Base-by-base conservation (phyloP, 2,797 vertebrate species). In the Tachyglossus aculeatus region DNA sequence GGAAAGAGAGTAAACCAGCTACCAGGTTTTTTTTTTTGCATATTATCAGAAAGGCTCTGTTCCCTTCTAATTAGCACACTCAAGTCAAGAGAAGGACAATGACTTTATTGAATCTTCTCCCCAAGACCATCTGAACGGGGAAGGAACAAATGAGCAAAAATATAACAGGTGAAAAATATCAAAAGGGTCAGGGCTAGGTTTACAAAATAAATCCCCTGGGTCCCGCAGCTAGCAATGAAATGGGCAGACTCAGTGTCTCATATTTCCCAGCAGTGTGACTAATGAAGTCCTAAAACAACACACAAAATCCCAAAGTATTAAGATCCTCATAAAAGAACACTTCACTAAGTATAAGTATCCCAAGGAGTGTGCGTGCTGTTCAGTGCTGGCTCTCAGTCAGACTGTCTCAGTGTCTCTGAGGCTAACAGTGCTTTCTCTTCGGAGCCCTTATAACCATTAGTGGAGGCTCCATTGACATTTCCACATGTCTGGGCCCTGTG, bases 161-260 rank as follows among this genome's bases (percentile, higher is more conserved):
- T 27, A 61, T n/a, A 77, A 77, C 59, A 73, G 82, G 68, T 82
- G 75, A 84, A 74, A 77, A 73, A 80, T 83, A 87, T 76, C 61
- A 76, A 53, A 77, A 82, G 66, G 34, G 18, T 80, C 77, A 57
- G 82, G 67, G 61, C 60, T 77, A 40, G 33, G 45, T 77, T 85
- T 77, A 74, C 72, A n/a, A n/a, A 50, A 67, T 59, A 65, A 60
- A 70, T 78, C 81, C 67, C 27, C 7, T 62, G 22, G 54, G 61
- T 84, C 73, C 66, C 75, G 21, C 33, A 71, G 56, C 0, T 2
- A 38, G 25, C 12, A 27, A 13, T 40, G 31, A 67, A 82, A 73
- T n/a, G 63, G 51, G 51, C 75, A 78, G 60, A 43, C 51, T 0
- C 48, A 50, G 53, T 63, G 69, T 67, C 75, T 90, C 74, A 18